Base-by-base conservation (phyloP, 2,797 vertebrate genomes). In the Trachops cirrhosus region DNA sequence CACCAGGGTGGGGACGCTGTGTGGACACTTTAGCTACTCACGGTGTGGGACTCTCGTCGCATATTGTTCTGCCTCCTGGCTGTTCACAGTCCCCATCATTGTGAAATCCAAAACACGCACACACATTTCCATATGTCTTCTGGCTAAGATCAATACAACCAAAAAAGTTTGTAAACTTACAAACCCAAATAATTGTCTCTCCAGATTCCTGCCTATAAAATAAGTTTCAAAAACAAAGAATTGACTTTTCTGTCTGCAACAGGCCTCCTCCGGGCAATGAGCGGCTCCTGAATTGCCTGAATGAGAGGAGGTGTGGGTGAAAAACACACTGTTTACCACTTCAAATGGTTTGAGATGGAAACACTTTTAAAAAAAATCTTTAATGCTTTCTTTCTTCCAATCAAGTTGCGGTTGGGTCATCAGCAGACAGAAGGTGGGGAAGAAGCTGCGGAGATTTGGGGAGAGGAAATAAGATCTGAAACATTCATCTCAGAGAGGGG, bases 131-230 rank as follows among this genome's bases (percentile, higher is more conserved):
- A 85, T 71, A 44, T 39, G 68, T 93, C 62, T 95, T 92, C 85
- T 83, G 85, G 94, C 82, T 80, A 82, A 90, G 88, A 95, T 78
- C 88, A 93, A 26, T 88, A 74, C 85, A 93, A 57, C 77, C 78
- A 44, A 21, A 22, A 89, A 87, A 52, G 50, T 92, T 87, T 68
- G 29, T 92, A 85, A 94, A 87, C 21, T 57, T 77, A 59, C 37
- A 94, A 93, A 64, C 71, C 67, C 46, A 82, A 89, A 82, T 50
- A 14, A 34, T 92, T 86, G 93, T 89, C 73, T 86, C n/a, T 87
- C 48, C 29, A 39, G 41, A 95, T 86, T 89, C 26, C 52, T 52
- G 39, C 86, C 54, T 84, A 16, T 92, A 74, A 74, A 68, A 50
- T 67, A 48, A n/a, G 70, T 93, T 89, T 92, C 57, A 87, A 93